These are phyloP conservation scores for Cryptocephalus moraei DNA, from an alignment of 2,888 invertebrate species.

Conservation along the genomic window DNA sequence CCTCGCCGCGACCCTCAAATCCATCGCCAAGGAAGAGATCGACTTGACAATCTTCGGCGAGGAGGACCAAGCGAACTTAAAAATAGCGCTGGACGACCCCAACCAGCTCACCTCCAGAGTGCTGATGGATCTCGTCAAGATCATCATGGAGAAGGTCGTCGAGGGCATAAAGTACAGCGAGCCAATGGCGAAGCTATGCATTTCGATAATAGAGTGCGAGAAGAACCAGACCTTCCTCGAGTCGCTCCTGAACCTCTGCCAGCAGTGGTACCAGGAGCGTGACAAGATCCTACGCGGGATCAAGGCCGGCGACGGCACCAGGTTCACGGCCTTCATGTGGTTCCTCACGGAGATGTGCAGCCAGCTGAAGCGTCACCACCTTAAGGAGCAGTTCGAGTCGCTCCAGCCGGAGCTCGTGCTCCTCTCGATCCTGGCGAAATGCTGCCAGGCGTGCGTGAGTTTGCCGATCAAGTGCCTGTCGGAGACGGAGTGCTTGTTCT, in stretches of 20 bases:
- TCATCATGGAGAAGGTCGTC: constrained; percentile 69
- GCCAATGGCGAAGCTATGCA: constrained; percentile 75
- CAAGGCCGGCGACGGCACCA: constrained; percentile 50
- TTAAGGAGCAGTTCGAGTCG: constrained; percentile 45
- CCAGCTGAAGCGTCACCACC: constrained; percentile 62
- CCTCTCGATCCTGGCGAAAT: constrained; percentile 75
- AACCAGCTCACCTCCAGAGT: constrained; percentile 63
- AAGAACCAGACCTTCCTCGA: constrained; percentile 81
- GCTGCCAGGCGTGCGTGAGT: constrained; percentile 79
- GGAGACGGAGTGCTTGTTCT: constrained; percentile 82
- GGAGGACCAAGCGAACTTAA: constrained; percentile 63
- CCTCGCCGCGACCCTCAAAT: constrained; percentile 56
- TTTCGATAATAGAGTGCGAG: constrained; percentile 80
- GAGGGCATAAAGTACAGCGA: constrained; percentile 69
- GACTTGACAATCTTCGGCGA: constrained; percentile 66
- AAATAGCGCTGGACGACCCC: constrained; percentile 72
- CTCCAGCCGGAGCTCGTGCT: constrained; percentile 64
- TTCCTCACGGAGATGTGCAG: constrained; percentile 87
- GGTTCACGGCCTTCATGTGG: constrained; percentile 76
- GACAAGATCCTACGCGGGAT: constrained; percentile 51
- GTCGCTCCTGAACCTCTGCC: constrained; percentile 78
- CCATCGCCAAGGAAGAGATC: constrained; percentile 56
- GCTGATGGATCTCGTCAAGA: constrained; percentile 77
- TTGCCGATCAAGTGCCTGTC: constrained; percentile 71
- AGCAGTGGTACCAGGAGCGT: constrained; percentile 75